Evolutionary conservation across 1,140 invertebrate genomes (phyloP).

Genomic region (Aphaenogaster floridana): DNA sequence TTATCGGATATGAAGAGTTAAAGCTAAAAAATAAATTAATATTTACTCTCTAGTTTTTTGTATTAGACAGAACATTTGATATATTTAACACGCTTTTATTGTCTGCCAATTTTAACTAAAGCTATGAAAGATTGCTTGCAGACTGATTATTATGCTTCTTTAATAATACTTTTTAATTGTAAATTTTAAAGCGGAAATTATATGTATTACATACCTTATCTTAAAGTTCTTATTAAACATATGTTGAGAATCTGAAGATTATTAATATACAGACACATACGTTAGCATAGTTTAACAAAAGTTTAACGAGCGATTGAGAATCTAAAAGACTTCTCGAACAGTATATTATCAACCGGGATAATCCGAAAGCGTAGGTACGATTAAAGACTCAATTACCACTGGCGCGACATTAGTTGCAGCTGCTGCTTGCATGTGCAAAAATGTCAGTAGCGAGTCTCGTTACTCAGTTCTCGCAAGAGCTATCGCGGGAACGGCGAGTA

Average conservation of each 20-base stretch:
- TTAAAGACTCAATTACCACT: conserved; percentile 35
- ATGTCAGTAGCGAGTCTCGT: conserved; percentile 11
- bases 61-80: neutral
- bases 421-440: conserved; percentile 25
- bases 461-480: conserved; percentile 27
- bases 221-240: neutral
- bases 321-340: neutral
- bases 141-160: neutral
- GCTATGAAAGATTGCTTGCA: neutral
- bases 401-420: neutral
- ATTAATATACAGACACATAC: neutral
- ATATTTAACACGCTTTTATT: neutral
- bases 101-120: neutral
- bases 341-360: neutral
- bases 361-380: neutral
- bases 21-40: neutral
- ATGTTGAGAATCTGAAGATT: neutral
- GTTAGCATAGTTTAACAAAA: neutral
- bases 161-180: neutral
- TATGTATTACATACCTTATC: neutral
- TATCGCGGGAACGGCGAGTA: conserved; percentile 29
- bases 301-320: neutral
- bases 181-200: neutral
- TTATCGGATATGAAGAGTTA: no score
- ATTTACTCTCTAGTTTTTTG: neutral